These are phyloP conservation scores for Cydia pomonella DNA, from an alignment of 1,140 invertebrate species.

Conservation along the genomic window DNA sequence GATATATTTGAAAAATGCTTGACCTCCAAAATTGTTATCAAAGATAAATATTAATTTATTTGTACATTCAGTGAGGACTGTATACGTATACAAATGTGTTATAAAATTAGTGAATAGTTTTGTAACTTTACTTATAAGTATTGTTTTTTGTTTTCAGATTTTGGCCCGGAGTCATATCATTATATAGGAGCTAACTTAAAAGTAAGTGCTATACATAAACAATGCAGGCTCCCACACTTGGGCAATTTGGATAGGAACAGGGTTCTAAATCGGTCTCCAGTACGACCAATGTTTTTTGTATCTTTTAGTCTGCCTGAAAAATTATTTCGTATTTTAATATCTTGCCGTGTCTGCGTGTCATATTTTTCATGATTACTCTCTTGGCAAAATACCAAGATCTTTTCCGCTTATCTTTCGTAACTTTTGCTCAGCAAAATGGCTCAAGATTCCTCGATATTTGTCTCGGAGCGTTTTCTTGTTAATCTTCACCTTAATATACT, in stretches of 20 bases:
- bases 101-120: no score
- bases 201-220: slow-evolving; percentile 56
- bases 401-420: slow-evolving; percentile 63
- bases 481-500: slow-evolving; percentile 46
- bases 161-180: slow-evolving; percentile 75
- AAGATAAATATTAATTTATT: no score
- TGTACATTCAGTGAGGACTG: no score
- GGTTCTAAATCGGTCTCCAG: slow-evolving; percentile 9
- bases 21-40: no score
- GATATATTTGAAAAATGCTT: neutral
- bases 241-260: neutral
- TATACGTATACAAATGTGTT: no score
- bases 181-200: slow-evolving; percentile 69
- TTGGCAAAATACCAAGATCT: slow-evolving; percentile 67
- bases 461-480: slow-evolving; percentile 28
- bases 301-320: slow-evolving; percentile 49
- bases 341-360: slow-evolving; percentile 54
- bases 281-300: slow-evolving; percentile 25
- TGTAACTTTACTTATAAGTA: neutral
- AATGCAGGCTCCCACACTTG: slow-evolving; percentile 18
- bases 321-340: slow-evolving; percentile 66
- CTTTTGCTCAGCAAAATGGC: slow-evolving; percentile 53
- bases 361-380: slow-evolving; percentile 66
- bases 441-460: slow-evolving; percentile 43
- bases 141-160: slow-evolving; percentile 66